Percentiles rank a stretch among this genome's conserved stretches.
Evolutionary conservation across 2,797 vertebrate genomes (phyloP).

Genomic region (Naso thynnoides): DNA sequence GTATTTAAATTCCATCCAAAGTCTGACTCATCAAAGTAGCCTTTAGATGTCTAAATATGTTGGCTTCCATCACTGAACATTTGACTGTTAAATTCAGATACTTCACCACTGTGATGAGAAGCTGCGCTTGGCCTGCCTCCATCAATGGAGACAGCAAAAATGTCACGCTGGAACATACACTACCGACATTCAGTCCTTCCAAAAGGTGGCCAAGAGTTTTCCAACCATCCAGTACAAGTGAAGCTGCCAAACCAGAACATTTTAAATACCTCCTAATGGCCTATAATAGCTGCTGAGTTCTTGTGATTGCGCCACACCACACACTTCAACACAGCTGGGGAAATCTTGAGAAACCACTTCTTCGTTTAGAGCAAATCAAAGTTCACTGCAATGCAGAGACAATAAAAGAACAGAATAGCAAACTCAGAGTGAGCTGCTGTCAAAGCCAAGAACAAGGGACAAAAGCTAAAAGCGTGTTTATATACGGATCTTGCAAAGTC

Average conservation of each 20-base stretch:
- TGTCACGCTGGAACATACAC: not conserved
- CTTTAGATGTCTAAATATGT: not conserved
- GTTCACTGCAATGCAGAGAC: constrained; percentile 32
- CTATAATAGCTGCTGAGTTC: constrained; percentile 15
- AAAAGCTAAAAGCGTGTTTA: constrained; percentile 54
- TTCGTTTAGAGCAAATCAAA: constrained; percentile 44
- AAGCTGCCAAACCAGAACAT: constrained; percentile 16
- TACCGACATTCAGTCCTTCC: not conserved
- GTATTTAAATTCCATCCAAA: not conserved
- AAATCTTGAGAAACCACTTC: constrained; percentile 47
- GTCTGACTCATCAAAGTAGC: too few species aligned
- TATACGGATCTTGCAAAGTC: constrained; percentile 46
- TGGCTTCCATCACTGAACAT: not conserved
- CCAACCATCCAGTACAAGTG: not conserved
- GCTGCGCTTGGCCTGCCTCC: not conserved
- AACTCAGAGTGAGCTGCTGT: constrained; percentile 38
- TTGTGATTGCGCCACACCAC: constrained; percentile 27
- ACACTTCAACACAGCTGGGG: constrained; percentile 32
- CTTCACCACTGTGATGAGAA: not conserved
- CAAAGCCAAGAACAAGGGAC: constrained; percentile 30
- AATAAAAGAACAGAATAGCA: constrained; percentile 39
- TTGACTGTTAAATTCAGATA: not conserved
- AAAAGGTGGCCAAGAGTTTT: constrained; percentile 2
- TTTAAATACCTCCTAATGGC: constrained; percentile 40
- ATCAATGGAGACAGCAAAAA: not conserved